These are phyloP conservation scores for Podarcis cretensis DNA, from an alignment of 2,113 vertebrate species.

Conservation along the genomic window DNA sequence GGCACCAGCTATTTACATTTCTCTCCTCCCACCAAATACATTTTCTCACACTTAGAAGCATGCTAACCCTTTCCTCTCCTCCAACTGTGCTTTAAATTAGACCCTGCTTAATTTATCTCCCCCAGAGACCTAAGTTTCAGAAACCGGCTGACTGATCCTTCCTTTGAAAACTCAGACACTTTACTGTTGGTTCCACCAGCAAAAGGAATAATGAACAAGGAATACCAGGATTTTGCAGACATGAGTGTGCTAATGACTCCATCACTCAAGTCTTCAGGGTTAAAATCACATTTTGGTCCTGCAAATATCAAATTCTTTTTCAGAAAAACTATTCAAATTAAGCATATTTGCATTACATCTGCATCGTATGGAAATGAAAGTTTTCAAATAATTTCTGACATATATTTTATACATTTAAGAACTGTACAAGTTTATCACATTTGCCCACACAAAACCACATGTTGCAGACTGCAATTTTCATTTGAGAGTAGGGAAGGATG, in stretches of 20 bases:
- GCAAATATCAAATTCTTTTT: not conserved
- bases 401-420: not conserved
- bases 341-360: not conserved
- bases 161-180: not conserved
- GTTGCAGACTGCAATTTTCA: too few species aligned
- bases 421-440: not conserved
- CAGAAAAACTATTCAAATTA: not conserved
- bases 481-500: not conserved
- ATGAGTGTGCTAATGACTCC: not conserved
- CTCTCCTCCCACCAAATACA: not conserved
- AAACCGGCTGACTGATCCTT: not conserved
- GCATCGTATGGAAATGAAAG: not conserved
- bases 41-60: constrained; percentile 16
- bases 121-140: constrained; percentile 2
- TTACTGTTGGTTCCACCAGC: not conserved
- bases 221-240: not conserved
- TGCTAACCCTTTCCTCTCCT: not conserved
- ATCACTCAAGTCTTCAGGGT: too few species aligned
- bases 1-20: constrained; percentile 6
- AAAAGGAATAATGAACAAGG: not conserved
- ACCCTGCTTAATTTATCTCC: not conserved
- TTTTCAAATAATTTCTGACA: not conserved
- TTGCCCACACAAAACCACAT: not conserved
- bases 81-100: not conserved
- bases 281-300: too few species aligned